These are phyloP conservation scores for Lynx canadensis DNA, from an alignment of 2,113 vertebrate genomes.

Conservation along the genomic window DNA sequence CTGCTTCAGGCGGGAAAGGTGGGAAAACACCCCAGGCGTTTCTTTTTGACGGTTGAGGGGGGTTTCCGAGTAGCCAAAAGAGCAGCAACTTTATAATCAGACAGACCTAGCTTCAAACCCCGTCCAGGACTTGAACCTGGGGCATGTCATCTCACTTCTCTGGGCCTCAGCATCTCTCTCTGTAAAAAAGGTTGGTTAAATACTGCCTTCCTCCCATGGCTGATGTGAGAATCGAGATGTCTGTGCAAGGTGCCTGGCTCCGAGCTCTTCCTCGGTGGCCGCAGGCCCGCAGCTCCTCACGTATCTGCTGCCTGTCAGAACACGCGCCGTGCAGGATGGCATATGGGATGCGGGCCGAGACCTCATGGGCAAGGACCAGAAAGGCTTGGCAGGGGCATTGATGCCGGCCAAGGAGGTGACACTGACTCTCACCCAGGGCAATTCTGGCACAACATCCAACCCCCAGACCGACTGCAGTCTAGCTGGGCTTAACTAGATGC, in stretches of 20 bases:
- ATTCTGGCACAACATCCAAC: too few species aligned
- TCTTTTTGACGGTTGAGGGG: conserved; percentile 29
- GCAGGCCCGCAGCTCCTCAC: not conserved
- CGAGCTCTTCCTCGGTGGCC: not conserved
- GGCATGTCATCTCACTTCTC: not conserved
- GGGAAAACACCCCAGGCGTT: conserved; percentile 48
- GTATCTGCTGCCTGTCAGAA: not conserved
- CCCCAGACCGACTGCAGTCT: not conserved
- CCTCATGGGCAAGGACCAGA: conserved; percentile 38
- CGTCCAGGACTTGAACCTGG: not conserved
- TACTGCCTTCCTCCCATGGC: not conserved
- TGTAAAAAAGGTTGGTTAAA: not conserved
- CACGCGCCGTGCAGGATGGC: not conserved
- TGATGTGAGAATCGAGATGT: not conserved
- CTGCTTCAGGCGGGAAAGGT: conserved; percentile 57
- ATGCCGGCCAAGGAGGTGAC: not conserved
- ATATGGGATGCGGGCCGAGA: not conserved
- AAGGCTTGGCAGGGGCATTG: not conserved
- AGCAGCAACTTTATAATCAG: not conserved
- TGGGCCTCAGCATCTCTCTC: not conserved
- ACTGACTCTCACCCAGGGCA: not conserved
- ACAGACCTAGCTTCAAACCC: not conserved
- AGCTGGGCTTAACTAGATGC: not conserved
- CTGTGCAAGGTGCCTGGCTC: not conserved
- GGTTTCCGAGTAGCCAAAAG: not conserved